phyloP scores from a whole-genome alignment of 2,888 invertebrate species.

The Temnothorax ravouxi region DNA sequence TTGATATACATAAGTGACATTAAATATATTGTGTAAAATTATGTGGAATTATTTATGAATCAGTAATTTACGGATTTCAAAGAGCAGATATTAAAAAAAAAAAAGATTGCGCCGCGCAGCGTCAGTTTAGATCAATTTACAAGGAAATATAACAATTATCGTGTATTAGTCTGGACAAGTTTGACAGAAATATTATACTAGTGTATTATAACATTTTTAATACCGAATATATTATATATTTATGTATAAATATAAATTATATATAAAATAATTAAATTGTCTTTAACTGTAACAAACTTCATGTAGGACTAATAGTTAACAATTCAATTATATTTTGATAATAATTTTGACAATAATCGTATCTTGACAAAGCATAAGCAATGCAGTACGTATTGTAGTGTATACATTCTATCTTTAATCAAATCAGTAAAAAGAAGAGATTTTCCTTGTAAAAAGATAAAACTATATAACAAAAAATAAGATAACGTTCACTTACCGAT shows the following conservation, averaged over 20 bases:
- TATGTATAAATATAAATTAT: background rate
- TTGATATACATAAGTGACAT: background rate
- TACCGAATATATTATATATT: conserved; percentile 15
- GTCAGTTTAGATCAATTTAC: conserved; percentile 70
- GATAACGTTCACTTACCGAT: conserved; percentile 81
- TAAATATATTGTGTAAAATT: conserved; percentile 15
- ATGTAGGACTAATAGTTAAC: background rate
- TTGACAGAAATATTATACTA: background rate
- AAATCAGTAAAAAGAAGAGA: conserved; percentile 50
- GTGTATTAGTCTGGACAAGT: background rate
- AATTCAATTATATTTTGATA: background rate
- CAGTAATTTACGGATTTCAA: conserved; percentile 69
- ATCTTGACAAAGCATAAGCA: background rate
- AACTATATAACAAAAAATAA: conserved; percentile 66
- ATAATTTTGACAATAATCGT: background rate
- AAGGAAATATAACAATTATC: conserved; percentile 66
- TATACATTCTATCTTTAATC: conserved; percentile 58
- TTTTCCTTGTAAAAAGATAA: conserved; percentile 77
- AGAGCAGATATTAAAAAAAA: conserved; percentile 27
- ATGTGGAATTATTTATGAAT: conserved; percentile 41
- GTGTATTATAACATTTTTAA: conserved; percentile 31
- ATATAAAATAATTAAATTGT: background rate
- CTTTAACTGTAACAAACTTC: conserved; percentile 4
- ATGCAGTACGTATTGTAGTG: conserved; percentile 4
- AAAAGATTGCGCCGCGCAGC: conserved; percentile 56